Conservation (phyloP, 1,140 invertebrate genomes). For the Ooceraea biroi region DNA sequence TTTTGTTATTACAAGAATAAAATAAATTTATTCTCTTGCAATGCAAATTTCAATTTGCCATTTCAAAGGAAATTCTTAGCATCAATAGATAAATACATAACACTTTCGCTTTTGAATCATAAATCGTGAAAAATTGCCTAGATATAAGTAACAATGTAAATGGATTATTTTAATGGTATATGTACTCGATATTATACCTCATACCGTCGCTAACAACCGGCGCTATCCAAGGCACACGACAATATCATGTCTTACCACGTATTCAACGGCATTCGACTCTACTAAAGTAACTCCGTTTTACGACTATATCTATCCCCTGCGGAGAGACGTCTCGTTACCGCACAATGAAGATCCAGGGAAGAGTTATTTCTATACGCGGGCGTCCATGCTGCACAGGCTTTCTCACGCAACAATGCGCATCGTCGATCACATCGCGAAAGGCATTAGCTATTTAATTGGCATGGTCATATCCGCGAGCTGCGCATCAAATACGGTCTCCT, state of each 20-base stretch:
- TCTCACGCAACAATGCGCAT: slow-evolving; percentile 25
- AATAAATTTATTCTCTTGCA: too few relatives aligned
- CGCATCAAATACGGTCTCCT: neutral
- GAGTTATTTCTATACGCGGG: slow-evolving; percentile 43
- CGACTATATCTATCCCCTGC: slow-evolving; percentile 25
- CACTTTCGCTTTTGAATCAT: too few relatives aligned
- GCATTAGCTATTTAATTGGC: slow-evolving; percentile 23
- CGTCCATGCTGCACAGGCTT: neutral
- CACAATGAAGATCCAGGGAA: slow-evolving; percentile 56
- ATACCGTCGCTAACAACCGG: neutral
- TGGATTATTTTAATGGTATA: slow-evolving; percentile 25
- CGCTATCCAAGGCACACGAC: neutral
- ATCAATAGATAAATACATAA: too few relatives aligned
- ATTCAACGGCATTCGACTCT: neutral
- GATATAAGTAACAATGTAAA: neutral
- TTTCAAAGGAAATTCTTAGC: too few relatives aligned
- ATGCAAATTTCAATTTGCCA: too few relatives aligned
- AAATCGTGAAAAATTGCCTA: too few relatives aligned
- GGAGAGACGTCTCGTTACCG: slow-evolving; percentile 51
- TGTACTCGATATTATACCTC: slow-evolving; percentile 37
- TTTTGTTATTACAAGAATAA: too few relatives aligned
- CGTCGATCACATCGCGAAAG: slow-evolving; percentile 20
- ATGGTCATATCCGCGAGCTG: slow-evolving; percentile 2
- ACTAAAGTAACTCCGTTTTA: slow-evolving; percentile 32
- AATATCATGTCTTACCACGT: slow-evolving; percentile 32